Evolutionary conservation across 2,888 invertebrate genomes (phyloP), one percentile per base, ranked within the genome.

Genomic region (Ornithoptera priamus): DNA sequence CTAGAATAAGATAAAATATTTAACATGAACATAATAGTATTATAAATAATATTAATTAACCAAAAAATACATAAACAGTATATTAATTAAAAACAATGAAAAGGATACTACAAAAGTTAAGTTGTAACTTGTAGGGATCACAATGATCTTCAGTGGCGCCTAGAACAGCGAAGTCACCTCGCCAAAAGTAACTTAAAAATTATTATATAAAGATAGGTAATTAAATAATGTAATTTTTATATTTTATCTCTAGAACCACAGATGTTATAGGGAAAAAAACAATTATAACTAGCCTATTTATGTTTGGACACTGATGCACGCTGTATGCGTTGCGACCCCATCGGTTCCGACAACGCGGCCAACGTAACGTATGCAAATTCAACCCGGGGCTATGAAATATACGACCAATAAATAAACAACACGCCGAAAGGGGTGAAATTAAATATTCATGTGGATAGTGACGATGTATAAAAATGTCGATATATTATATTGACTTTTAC

Each of bases 381-480:
- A 80, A 84, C 88, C 86, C 77, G 79, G 77, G 84, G 86, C 85
- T 81, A 87, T 91, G 90, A 92, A 91, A 91, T 92, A 92, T 92
- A 92, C 86, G 87, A 82, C 89, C 90, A 89, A 92, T 92, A 92
- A 92, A 92, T 92, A 92, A 90, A 92, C 87, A 87, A 83, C 82
- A 81, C 79, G 74, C 73, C 80, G 84, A 87, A 88, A 89, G 90
- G 92, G 92, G 90, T 90, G 89, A 88, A 88, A 89, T 90, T 90
- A 92, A 90, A 91, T 92, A 92, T 92, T 90, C 90, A 92, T 89
- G 83, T 76, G 73, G 73, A 72, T 81, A 85, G 89, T 85, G 87
- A 80, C 81, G 87, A 17, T 12, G 22, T n/a, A 12, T 36, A 3
- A 17, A 59, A 12, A n/a, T 20, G 17, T 53, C 15, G 56, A 56